These are phyloP conservation scores for Stenichneumon culpator DNA, from an alignment of 2,888 invertebrate species.

Conservation along the genomic window DNA sequence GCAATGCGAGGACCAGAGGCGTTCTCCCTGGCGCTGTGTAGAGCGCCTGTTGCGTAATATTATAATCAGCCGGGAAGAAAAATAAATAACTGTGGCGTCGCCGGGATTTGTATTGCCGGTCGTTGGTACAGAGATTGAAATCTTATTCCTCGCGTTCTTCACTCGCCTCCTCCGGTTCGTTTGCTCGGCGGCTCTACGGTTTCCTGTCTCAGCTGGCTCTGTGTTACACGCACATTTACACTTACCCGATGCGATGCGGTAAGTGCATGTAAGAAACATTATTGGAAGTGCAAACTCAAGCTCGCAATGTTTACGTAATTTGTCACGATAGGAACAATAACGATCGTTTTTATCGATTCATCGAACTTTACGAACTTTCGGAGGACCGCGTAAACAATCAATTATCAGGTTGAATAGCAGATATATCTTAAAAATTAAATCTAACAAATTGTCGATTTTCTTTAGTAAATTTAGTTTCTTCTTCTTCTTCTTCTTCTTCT, in stretches of 20 bases:
- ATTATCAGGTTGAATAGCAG: not conserved
- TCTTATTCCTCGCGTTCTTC: conserved; percentile 57
- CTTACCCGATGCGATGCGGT: conserved; percentile 64
- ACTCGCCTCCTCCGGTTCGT: conserved; percentile 45
- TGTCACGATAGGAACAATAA: not conserved
- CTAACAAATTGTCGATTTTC: too few species aligned
- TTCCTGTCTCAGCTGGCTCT: conserved; percentile 44
- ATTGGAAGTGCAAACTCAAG: conserved; percentile 13
- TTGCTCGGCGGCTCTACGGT: conserved; percentile 45
- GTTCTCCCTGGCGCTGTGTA: conserved; percentile 21
- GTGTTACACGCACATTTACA: not conserved
- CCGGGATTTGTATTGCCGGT: conserved; percentile 50
- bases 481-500: too few species aligned
- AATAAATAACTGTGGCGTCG: conserved; percentile 78
- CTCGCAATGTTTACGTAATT: conserved; percentile 39
- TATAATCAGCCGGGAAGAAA: conserved; percentile 78
- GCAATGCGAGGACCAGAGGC: conserved; percentile 50
- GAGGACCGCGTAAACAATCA: not conserved
- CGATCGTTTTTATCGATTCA: not conserved
- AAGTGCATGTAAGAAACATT: conserved; percentile 54
- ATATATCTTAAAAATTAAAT: not conserved
- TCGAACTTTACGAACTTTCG: not conserved
- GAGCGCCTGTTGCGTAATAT: conserved; percentile 77
- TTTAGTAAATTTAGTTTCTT: too few species aligned
- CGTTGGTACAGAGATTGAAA: conserved; percentile 59